phyloP scores from a whole-genome alignment of 2,113 vertebrate species.

The Herpailurus yagouaroundi region DNA sequence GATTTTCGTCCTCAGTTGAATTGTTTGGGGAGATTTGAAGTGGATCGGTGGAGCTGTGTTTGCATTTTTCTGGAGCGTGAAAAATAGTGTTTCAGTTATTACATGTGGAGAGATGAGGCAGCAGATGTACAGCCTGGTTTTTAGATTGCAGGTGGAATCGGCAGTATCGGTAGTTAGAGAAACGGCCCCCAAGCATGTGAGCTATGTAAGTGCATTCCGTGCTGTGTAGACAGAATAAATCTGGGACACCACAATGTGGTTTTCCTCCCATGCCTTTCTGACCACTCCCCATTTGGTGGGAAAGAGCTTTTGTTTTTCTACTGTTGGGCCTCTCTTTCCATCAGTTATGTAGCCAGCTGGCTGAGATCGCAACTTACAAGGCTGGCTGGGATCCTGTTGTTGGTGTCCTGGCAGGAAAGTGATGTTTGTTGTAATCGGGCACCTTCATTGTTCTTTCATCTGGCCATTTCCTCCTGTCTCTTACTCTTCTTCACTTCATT shows the following conservation, averaged over 20 bases:
- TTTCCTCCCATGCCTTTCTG: neutral
- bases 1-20: constrained; percentile 16
- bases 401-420: constrained; percentile 16
- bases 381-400: constrained; percentile 39
- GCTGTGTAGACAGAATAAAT: neutral
- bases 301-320: constrained; percentile 34
- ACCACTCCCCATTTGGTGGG: neutral
- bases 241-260: neutral
- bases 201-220: neutral
- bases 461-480: constrained; percentile 33
- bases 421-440: constrained; percentile 32
- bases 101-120: neutral
- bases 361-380: neutral
- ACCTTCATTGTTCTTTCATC: constrained; percentile 48
- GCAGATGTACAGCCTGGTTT: neutral
- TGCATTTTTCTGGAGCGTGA: constrained; percentile 16
- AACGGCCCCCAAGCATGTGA: neutral
- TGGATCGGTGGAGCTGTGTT: constrained; percentile 9
- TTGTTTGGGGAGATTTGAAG: constrained; percentile 37
- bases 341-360: constrained; percentile 47
- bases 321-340: constrained; percentile 2
- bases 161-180: neutral
- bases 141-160: constrained; percentile 44
- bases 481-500: constrained; percentile 32
- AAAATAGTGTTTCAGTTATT: constrained; percentile 29